Base-by-base conservation (phyloP, 2,113 vertebrate species). In the Alectura lathami region DNA sequence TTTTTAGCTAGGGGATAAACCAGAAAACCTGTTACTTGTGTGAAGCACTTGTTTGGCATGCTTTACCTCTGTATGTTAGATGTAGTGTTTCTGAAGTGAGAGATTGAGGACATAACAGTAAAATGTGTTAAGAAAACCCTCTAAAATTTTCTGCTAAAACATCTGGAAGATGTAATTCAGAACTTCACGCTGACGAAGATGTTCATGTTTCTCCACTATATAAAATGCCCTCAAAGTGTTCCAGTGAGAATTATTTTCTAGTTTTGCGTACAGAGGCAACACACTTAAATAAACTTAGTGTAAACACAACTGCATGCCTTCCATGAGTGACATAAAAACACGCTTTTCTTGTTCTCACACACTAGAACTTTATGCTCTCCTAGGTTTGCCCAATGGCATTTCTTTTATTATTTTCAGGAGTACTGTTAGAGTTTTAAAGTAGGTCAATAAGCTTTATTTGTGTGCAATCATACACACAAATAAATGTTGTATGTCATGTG, bases 401-500 rank as follows among this genome's bases (percentile, higher is more conserved):
- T 69, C 77, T 80, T 53, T 81, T 74, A 38, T 86, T 10, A 2
- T 8, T 30, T 48, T 72, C 54, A 43, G 63, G 34, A 60, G 43
- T 53, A 21, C 1, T 66, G 16, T 38, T 14, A 20, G 20, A 0
- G 0, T 70, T 81, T 8, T 60, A 32, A 80, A 53, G 11, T 42
- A 20, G 8, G 8, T 40, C 34, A 72, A 6, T 53, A 30, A 32
- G 48, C 23, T 17, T 74, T 34, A 8, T 27, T 22, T 30, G 13
- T n/a, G 36, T 45, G 17, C 62, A 45, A 50, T 34, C 6, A 9
- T 30, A 29, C 42, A 24, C 8, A 1, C 15, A n/a, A n/a, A n/a
- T n/a, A n/a, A n/a, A n/a, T n/a, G n/a, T 9, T 53, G 78, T 15
- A 43, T 11, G 7, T 29, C 42, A 13, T 0, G 3, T 0, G 5